A percentile compares a stretch with the other conserved stretches of the same genome.
Evolutionary conservation across 2,113 vertebrate species (phyloP).

Genomic region (Entelurus aequoreus): DNA sequence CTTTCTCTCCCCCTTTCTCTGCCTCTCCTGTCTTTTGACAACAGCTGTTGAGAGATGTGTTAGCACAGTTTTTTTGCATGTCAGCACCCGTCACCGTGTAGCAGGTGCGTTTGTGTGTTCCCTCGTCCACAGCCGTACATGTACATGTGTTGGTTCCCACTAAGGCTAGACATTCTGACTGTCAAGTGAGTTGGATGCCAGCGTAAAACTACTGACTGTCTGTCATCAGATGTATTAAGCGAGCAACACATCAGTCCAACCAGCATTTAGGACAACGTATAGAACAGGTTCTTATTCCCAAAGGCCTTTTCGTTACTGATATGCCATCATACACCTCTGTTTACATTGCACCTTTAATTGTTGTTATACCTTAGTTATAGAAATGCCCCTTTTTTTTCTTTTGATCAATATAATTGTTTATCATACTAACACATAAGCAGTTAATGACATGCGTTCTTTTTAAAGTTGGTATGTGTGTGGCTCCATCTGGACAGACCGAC

Average conservation of each 20-base stretch:
- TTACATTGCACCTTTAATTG: conserved; percentile 7
- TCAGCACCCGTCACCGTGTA: conserved; percentile 44
- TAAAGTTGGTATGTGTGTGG: conserved; percentile 41
- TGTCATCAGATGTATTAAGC: conserved; percentile 57
- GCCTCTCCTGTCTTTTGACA: conserved; percentile 13
- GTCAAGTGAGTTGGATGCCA: conserved; percentile 8
- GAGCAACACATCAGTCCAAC: neutral
- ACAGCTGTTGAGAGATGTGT: conserved; percentile 50
- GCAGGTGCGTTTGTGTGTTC: conserved; percentile 48
- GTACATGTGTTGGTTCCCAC: conserved; percentile 32
- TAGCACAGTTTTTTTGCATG: conserved; percentile 42
- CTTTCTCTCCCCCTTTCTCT: neutral
- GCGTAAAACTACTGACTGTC: conserved; percentile 22
- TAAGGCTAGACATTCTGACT: conserved; percentile 46
- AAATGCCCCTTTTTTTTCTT: neutral
- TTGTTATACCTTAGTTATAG: neutral
- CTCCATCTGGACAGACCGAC: conserved; percentile 56
- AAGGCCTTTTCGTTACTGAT: conserved; percentile 13
- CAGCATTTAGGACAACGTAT: conserved; percentile 2
- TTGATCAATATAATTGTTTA: neutral
- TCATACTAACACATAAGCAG: conserved; percentile 37
- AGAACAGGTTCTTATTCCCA: conserved; percentile 10
- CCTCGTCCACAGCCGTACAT: conserved; percentile 24
- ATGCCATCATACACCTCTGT: neutral
- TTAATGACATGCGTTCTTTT: conserved; percentile 43